Evolutionary conservation across 2,113 vertebrate species (phyloP).

Genomic region (Trematomus loennbergii): DNA sequence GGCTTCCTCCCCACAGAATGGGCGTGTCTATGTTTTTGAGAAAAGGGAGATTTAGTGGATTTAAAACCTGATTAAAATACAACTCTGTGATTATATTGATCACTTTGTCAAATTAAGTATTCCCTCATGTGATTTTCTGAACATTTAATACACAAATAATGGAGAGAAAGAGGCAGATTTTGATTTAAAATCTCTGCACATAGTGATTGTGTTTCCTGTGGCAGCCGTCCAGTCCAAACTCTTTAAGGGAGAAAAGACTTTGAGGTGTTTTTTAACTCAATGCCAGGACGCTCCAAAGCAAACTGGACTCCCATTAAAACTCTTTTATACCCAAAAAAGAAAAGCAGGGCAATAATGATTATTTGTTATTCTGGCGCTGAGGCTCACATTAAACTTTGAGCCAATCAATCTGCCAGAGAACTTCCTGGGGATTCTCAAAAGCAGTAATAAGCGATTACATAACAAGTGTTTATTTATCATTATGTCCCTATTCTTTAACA

Average conservation of each 20-base stretch:
- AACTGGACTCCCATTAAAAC: conserved; percentile 27
- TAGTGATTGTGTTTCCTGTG: not conserved
- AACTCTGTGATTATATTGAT: not conserved
- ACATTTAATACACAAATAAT: not conserved
- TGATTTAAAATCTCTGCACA: not conserved
- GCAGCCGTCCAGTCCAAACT: not conserved
- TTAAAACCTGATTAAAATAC: not conserved
- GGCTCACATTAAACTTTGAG: not conserved
- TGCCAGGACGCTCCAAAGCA: conserved; percentile 45
- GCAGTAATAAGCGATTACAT: conserved; percentile 7
- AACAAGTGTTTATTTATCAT: conserved; percentile 30
- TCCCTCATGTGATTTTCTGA: not conserved
- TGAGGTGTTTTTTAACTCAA: conserved; percentile 16
- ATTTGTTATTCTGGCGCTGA: no score
- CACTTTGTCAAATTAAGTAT: not conserved
- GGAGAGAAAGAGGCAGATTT: not conserved
- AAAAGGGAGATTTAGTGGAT: not conserved
- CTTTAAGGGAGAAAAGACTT: not conserved
- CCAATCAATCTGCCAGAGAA: conserved; percentile 14
- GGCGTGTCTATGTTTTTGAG: not conserved
- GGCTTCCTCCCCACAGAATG: not conserved
- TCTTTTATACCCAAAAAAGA: conserved; percentile 5
- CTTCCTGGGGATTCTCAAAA: conserved; percentile 34
- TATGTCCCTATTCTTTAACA: not conserved
- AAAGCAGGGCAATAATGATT: not conserved